phyloP scores from a whole-genome alignment of 1,140 invertebrate genomes.

The Tetraneura akinire region DNA sequence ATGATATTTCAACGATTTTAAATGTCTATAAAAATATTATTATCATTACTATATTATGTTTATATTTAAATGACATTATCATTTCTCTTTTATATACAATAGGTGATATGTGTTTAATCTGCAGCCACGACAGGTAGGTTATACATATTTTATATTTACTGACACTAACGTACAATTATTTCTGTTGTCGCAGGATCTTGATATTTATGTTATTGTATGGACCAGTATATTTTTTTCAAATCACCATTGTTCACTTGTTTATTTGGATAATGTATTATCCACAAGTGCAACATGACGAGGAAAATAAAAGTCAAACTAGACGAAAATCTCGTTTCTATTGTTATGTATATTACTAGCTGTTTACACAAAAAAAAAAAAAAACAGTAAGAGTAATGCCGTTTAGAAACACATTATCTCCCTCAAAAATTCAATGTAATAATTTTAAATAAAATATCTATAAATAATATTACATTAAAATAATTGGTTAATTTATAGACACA shows the following conservation, averaged over 20 bases:
- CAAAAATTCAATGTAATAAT: too few relatives aligned
- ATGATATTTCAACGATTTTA: too few relatives aligned
- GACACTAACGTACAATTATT: neutral
- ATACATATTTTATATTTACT: neutral
- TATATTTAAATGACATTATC: too few relatives aligned
- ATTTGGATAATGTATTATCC: neutral
- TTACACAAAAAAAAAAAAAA: neutral
- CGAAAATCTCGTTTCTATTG: slow-evolving; percentile 28
- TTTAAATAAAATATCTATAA: too few relatives aligned
- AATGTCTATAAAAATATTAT: too few relatives aligned
- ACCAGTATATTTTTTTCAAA: neutral
- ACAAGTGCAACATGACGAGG: neutral
- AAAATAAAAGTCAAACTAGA: slow-evolving; percentile 9
- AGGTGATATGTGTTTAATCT: neutral
- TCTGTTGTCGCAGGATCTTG: neutral
- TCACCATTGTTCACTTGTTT: neutral
- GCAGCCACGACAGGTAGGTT: neutral
- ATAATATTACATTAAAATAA: too few relatives aligned
- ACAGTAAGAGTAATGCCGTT: neutral
- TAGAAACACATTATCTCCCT: neutral
- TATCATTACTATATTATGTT: too few relatives aligned
- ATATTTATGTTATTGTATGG: neutral
- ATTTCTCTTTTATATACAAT: neutral
- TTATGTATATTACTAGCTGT: slow-evolving; percentile 15
- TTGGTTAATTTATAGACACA: too few relatives aligned